Conservation (phyloP, 64 coral and sea anemone genomes). For the Stichodactyla mertensii region DNA sequence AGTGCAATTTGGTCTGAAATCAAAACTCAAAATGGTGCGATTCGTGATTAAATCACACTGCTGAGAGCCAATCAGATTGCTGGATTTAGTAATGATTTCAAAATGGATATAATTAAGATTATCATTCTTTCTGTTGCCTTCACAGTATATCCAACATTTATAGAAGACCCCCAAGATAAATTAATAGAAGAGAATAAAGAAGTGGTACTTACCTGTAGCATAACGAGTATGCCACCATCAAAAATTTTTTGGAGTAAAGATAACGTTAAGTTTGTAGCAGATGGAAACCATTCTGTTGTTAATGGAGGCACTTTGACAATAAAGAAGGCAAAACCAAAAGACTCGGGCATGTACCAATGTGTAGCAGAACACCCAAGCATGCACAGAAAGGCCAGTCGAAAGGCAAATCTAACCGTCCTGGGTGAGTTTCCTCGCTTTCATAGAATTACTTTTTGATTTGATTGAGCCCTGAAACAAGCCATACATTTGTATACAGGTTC, state of each 20-base stretch:
- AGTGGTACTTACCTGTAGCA: slow-evolving; percentile 21
- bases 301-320: slow-evolving; percentile 33
- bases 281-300: slow-evolving; percentile 1
- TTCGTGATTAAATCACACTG: too few relatives aligned
- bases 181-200: slow-evolving; percentile 29
- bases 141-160: slow-evolving; percentile 50
- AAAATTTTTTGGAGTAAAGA: slow-evolving; percentile 44
- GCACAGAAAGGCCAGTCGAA: slow-evolving; percentile 11
- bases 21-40: too few relatives aligned
- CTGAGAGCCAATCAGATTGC: too few relatives aligned
- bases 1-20: too few relatives aligned
- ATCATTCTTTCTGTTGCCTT: background rate
- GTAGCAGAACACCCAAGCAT: slow-evolving; percentile 11
- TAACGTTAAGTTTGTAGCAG: background rate
- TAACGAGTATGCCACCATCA: slow-evolving; percentile 12
- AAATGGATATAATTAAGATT: background rate
- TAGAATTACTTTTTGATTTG: background rate
- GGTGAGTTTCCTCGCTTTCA: slow-evolving; percentile 36
- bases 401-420: slow-evolving; percentile 39
- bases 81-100: too few relatives aligned
- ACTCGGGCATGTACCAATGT: slow-evolving; percentile 48
- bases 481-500: too few relatives aligned
- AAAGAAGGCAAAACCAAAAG: background rate
- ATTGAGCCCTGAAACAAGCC: too few relatives aligned
- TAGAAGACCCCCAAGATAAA: slow-evolving; percentile 31